These are phyloP conservation scores for Chelonus formosanus DNA, from an alignment of 2,888 invertebrate species.

Conservation along the genomic window DNA sequence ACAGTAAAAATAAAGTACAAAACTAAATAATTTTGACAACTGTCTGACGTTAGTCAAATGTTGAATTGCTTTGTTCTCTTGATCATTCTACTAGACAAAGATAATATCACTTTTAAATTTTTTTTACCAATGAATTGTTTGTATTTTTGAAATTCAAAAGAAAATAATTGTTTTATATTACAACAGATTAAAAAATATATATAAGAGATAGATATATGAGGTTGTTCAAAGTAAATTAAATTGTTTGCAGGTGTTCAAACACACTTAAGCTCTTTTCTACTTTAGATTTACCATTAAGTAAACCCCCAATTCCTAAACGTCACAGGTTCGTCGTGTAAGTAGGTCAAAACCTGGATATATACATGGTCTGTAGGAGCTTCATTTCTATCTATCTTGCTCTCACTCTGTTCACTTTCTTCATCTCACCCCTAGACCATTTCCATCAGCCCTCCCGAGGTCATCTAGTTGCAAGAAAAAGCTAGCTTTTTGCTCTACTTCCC, in stretches of 20 bases:
- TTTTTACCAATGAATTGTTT: no score
- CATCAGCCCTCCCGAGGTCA: slow-evolving; percentile 9
- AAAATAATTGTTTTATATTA: no score
- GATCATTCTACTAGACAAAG: background rate
- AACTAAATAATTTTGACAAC: slow-evolving; percentile 55
- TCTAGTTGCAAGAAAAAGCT: slow-evolving; percentile 7
- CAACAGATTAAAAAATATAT: no score
- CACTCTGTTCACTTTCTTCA: background rate
- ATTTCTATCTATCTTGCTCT: slow-evolving; percentile 19
- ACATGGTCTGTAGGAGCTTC: slow-evolving; percentile 40
- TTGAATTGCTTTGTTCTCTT: background rate
- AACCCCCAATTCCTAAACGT: slow-evolving; percentile 51
- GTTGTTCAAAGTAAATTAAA: no score
- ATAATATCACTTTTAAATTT: no score
- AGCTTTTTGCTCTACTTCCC: background rate
- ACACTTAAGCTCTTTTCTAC: background rate
- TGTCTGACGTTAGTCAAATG: slow-evolving; percentile 47
- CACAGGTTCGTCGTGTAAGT: slow-evolving; percentile 59
- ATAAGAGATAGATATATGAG: no score
- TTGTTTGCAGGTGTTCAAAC: background rate
- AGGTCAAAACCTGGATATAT: slow-evolving; percentile 56
- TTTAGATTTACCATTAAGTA: slow-evolving; percentile 18
- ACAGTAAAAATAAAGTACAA: slow-evolving; percentile 45
- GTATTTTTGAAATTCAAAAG: no score
- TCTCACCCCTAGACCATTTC: slow-evolving; percentile 1